Conservation (phyloP, 2,888 invertebrate species). For the Chorisops tibialis region DNA sequence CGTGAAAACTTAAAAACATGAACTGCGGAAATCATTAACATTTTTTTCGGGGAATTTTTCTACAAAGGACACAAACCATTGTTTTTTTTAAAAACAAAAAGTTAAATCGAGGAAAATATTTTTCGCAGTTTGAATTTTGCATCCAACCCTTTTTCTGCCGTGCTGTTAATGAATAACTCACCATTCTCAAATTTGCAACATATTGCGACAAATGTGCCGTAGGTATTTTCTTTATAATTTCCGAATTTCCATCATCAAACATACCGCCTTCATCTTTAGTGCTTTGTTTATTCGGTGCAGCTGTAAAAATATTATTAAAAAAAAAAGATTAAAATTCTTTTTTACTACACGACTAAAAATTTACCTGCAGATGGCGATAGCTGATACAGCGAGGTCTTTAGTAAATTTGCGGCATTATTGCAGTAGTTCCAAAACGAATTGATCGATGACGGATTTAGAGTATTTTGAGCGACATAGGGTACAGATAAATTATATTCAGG, state of each 20-base stretch:
- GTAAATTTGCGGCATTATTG: slow-evolving; percentile 47
- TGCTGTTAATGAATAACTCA: slow-evolving; percentile 49
- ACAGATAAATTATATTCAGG: slow-evolving; percentile 43
- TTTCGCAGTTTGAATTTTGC: no score
- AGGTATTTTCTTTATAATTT: slow-evolving; percentile 49
- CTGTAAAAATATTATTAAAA: slow-evolving; percentile 34
- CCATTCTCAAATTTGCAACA: slow-evolving; percentile 74
- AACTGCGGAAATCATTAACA: no score
- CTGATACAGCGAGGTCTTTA: slow-evolving; percentile 50
- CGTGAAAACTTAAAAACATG: no score
- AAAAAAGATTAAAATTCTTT: background rate
- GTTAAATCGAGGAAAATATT: no score
- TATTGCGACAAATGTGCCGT: slow-evolving; percentile 70
- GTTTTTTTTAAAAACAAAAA: no score
- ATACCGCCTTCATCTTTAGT: slow-evolving; percentile 46
- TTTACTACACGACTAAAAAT: background rate
- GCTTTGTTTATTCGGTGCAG: slow-evolving; percentile 44
- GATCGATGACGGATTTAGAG: slow-evolving; percentile 39
- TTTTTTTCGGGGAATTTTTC: no score
- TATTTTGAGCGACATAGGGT: slow-evolving; percentile 36
- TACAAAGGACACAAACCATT: no score
- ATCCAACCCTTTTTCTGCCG: no score
- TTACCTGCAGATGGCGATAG: slow-evolving; percentile 45
- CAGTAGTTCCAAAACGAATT: slow-evolving; percentile 52
- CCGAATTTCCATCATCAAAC: slow-evolving; percentile 47